phyloP scores from a whole-genome alignment of 2,113 vertebrate species.

The Rhipidura dahli region DNA sequence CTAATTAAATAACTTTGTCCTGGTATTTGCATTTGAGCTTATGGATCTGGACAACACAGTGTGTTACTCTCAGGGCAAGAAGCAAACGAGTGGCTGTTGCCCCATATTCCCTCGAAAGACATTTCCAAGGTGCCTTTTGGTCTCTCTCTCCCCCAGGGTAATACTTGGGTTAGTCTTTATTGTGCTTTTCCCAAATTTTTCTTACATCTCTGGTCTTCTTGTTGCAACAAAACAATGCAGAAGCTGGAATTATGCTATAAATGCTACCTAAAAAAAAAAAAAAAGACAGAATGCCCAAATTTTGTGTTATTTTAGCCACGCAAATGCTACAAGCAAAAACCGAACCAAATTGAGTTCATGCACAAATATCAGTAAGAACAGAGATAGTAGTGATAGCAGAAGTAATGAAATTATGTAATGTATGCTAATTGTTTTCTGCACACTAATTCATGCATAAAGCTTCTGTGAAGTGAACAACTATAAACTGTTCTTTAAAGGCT shows the following conservation, averaged over 20 bases:
- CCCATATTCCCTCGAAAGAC: rapidly evolving
- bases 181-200: neutral
- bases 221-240: neutral
- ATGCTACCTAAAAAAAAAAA: neutral
- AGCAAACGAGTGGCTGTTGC: neutral
- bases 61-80: slow-evolving; percentile 28
- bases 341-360: neutral
- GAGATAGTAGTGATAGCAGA: neutral
- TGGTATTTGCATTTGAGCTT: slow-evolving; percentile 45
- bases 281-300: neutral
- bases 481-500: neutral
- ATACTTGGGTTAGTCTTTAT: neutral
- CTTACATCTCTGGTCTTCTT: neutral
- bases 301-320: neutral
- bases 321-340: neutral
- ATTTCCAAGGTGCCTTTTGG: neutral
- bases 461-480: neutral
- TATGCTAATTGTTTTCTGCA: slow-evolving; percentile 5
- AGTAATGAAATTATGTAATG: slow-evolving; percentile 43
- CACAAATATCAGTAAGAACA: neutral
- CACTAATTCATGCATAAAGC: slow-evolving; percentile 2
- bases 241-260: neutral
- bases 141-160: neutral
- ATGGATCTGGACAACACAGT: slow-evolving; percentile 27
- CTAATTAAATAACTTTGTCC: slow-evolving; percentile 51